phyloP scores from a whole-genome alignment of 2,888 invertebrate genomes.

The Spisula solida region DNA sequence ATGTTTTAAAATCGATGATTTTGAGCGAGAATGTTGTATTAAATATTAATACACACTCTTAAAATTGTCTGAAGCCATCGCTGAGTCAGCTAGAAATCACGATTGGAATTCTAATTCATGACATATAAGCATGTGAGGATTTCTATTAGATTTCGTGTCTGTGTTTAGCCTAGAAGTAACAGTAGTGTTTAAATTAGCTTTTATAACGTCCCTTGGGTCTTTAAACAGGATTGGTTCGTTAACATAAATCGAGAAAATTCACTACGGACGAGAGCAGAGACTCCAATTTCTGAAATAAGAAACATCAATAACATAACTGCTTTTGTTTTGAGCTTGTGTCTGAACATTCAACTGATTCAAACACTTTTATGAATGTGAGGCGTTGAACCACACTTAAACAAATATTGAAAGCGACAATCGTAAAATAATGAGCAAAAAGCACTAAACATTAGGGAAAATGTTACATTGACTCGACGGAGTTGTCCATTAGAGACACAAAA shows the following conservation, averaged over 20 bases:
- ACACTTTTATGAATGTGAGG: neutral
- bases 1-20: too few species aligned
- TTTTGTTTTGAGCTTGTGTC: neutral
- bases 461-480: too few species aligned
- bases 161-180: neutral
- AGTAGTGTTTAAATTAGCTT: constrained; percentile 5
- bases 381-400: too few species aligned
- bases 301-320: neutral
- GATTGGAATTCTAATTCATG: constrained; percentile 6
- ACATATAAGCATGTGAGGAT: neutral
- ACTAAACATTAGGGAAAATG: too few species aligned
- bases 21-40: too few species aligned
- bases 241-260: constrained; percentile 6
- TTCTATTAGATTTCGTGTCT: neutral
- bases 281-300: neutral
- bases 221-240: neutral
- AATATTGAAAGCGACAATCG: too few species aligned
- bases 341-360: neutral
- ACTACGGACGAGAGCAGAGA: neutral
- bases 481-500: too few species aligned
- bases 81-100: neutral
- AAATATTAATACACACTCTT: too few species aligned
- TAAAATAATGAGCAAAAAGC: too few species aligned
- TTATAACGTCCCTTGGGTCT: neutral
- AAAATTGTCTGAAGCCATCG: too few species aligned